phyloP scores from a whole-genome alignment of 2,797 vertebrate genomes.

The Dicrostonyx torquatus region DNA sequence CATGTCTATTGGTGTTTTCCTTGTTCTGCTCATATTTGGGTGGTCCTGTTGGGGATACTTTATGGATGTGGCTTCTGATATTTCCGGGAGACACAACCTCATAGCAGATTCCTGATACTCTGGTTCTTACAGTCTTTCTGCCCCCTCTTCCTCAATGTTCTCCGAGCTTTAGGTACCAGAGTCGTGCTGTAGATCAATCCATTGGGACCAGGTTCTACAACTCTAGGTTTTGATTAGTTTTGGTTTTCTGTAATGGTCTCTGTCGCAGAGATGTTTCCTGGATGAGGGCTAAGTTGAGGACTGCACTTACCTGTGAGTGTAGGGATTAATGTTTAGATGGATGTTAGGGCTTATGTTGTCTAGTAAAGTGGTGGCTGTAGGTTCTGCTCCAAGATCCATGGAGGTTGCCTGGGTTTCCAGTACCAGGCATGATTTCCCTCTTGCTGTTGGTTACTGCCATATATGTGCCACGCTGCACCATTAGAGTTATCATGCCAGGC shows the following conservation, averaged over 20 bases:
- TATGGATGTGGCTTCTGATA: background rate
- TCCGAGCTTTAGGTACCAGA: background rate
- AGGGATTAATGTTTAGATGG: background rate
- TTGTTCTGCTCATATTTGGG: background rate
- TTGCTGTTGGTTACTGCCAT: background rate
- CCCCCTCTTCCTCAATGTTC: background rate
- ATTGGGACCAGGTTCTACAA: background rate
- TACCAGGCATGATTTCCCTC: background rate
- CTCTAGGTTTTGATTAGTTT: background rate
- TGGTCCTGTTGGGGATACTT: background rate
- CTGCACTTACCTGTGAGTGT: background rate
- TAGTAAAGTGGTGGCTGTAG: background rate
- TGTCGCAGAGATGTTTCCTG: background rate
- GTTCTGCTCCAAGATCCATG: background rate
- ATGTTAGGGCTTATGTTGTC: background rate
- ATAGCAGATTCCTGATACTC: background rate
- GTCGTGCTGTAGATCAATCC: background rate
- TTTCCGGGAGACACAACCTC: background rate
- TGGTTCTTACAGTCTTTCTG: background rate
- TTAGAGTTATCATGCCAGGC: background rate
- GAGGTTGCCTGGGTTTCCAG: background rate
- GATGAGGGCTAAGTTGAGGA: background rate
- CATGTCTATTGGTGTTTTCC: background rate
- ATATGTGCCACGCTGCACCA: background rate
- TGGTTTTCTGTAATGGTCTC: background rate